Evolutionary conservation across 2,113 vertebrate genomes (phyloP), one percentile per base, ranked within the genome.

Genomic region (Carettochelys insculpta): DNA sequence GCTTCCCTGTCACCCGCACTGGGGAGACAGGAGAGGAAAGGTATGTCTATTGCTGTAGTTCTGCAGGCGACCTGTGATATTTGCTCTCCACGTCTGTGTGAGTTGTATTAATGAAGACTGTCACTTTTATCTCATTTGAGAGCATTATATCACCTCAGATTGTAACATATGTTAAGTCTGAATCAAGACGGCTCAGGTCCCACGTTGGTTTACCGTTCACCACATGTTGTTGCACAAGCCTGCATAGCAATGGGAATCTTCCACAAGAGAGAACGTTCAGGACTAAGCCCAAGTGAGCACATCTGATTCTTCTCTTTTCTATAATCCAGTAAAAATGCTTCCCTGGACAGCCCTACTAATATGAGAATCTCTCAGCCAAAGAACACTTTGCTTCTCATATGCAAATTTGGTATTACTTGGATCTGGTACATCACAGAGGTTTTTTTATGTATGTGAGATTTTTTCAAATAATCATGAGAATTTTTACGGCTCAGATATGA

Each of bases 341-440:
- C 82, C 38, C 22, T 31, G 41, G 73, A 34, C 78, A 58, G n/a
- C 83, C 88, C 47, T 90, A 38, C 54, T 54, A 85, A 68, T 68
- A 61, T 80, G 84, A 56, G 82, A 86, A 91, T 90, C 86, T 80
- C 82, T 77, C 75, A 5, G 88, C 24, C 20, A 94, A 88, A 71
- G 77, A 93, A 89, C 38, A 71, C n/a, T 88, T 81, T 45, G 22
- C 85, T 94, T 96, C 89, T 86, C 87, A 90, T 92, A 95, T 91
- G 83, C 80, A 96, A 96, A 97, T 95, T 86, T 82, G 95, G n/a
- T 86, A n/a, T 83, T 92, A 52, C 47, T 73, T 27, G 2, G 3
- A 82, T 87, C 17, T 58, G 56, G n/a, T 3, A 92, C 45, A 88
- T 51, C 76, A 79, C 22, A 82, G 48, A 87, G 1, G 13, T 80